Conservation (phyloP, 2,888 invertebrate genomes). For the Drosophila koepferae region DNA sequence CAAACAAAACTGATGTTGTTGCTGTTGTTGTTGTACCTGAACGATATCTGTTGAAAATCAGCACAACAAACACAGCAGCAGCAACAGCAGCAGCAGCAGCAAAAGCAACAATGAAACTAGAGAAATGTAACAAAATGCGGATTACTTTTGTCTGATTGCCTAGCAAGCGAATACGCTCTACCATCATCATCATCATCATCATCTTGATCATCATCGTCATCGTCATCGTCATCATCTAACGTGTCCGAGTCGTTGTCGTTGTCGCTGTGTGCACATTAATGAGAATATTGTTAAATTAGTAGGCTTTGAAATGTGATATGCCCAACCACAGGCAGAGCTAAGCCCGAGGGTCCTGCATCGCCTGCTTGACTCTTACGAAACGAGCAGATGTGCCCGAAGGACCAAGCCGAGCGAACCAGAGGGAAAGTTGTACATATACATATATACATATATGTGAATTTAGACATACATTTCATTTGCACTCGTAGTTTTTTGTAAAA, state of each 20-base stretch:
- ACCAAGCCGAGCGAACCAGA: conserved; percentile 13
- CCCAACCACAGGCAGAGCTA: conserved; percentile 71
- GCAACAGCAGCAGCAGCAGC: conserved; percentile 2
- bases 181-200: not conserved
- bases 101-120: conserved; percentile 45
- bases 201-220: not conserved
- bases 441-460: not conserved
- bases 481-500: conserved; percentile 55
- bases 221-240: not conserved
- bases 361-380: conserved; percentile 69
- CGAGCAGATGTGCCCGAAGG: conserved; percentile 66
- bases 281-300: conserved; percentile 85
- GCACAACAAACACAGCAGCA: conserved; percentile 66
- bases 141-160: conserved; percentile 59
- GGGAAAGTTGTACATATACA: not conserved
- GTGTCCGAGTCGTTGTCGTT: conserved; percentile 23
- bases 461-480: conserved; percentile 31
- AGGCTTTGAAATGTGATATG: conserved; percentile 84
- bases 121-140: conserved; percentile 81
- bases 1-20: conserved; percentile 13
- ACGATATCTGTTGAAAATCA: conserved; percentile 80
- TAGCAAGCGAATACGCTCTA: conserved; percentile 13
- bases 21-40: conserved; percentile 22
- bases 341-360: conserved; percentile 39
- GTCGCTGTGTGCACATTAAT: conserved; percentile 81